These are phyloP conservation scores for Coelopa frigida DNA, from an alignment of 1,140 invertebrate species.

Conservation along the genomic window DNA sequence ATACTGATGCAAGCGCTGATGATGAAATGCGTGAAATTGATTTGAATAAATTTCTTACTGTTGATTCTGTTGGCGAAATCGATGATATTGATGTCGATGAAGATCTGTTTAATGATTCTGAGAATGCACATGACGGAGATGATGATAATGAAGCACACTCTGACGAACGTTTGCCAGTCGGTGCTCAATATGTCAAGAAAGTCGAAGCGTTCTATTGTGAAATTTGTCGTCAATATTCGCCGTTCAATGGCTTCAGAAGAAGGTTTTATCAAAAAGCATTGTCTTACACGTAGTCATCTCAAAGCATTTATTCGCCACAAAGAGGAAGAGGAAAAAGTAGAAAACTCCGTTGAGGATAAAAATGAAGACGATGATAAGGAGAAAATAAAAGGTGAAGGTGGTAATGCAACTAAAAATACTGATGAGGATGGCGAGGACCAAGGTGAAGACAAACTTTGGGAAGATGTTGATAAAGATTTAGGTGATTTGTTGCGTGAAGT, in stretches of 20 bases:
- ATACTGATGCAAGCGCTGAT: conserved; percentile 54
- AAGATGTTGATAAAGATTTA: conserved; percentile 67
- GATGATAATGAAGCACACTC: conserved; percentile 53
- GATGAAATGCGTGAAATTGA: conserved; percentile 64
- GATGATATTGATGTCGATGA: conserved; percentile 53
- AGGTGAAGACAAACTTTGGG: conserved; percentile 62
- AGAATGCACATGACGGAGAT: conserved; percentile 50
- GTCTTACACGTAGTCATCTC: conserved; percentile 60
- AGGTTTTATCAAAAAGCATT: conserved; percentile 59
- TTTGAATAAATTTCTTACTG: conserved; percentile 74
- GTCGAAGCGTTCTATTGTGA: conserved; percentile 67
- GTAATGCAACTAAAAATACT: conserved; percentile 59
- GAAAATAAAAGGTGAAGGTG: conserved; percentile 44
- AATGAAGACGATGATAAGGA: conserved; percentile 25
- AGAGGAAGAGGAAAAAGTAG: conserved; percentile 60
- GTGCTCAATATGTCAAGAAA: conserved; percentile 67
- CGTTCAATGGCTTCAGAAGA: conserved; percentile 51
- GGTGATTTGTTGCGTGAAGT: conserved; percentile 60
- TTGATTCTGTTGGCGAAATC: conserved; percentile 76
- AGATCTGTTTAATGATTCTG: conserved; percentile 31
- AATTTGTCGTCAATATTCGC: conserved; percentile 64
- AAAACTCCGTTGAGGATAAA: conserved; percentile 54
- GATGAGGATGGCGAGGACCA: conserved; percentile 50
- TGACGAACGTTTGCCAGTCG: conserved; percentile 65
- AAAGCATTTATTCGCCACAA: conserved; percentile 65